These are phyloP conservation scores for Coranthus polyacanthus DNA, from an alignment of 2,797 vertebrate genomes.

Conservation along the genomic window DNA sequence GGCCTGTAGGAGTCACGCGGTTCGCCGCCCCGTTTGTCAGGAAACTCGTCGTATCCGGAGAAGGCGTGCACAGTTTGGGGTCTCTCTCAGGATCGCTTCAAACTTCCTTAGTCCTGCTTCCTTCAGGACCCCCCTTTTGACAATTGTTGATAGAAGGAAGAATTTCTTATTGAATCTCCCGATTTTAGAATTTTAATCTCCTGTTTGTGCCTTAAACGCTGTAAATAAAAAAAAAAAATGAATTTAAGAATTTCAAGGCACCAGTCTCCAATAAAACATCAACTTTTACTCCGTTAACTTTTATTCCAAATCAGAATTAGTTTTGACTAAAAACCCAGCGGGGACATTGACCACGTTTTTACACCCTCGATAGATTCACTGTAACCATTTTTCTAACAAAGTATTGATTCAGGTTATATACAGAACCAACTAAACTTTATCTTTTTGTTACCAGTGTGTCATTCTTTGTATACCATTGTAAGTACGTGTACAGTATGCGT, in stretches of 20 bases:
- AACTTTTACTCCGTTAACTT: no score
- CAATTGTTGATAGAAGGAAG: neutral
- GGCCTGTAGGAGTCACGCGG: neutral
- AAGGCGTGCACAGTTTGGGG: neutral
- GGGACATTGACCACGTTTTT: neutral
- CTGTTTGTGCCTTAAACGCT: slow-evolving; percentile 22
- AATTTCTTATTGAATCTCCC: neutral
- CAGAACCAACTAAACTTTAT: slow-evolving; percentile 68
- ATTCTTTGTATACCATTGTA: slow-evolving; percentile 70
- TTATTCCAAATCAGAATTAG: no score
- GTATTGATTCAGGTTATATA: slow-evolving; percentile 72
- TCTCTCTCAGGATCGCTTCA: neutral
- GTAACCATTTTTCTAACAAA: slow-evolving; percentile 49
- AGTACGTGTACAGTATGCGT: slow-evolving; percentile 84
- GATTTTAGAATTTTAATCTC: slow-evolving; percentile 1
- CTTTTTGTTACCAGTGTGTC: slow-evolving; percentile 65
- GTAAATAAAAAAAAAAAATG: slow-evolving; percentile 3
- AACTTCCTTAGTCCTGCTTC: no score
- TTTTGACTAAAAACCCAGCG: no score
- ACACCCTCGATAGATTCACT: slow-evolving; percentile 63
- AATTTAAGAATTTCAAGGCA: neutral
- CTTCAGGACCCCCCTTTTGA: neutral
- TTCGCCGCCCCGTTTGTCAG: slow-evolving; percentile 7
- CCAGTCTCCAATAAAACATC: neutral
- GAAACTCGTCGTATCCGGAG: slow-evolving; percentile 9